These are phyloP conservation scores for Pseudomugil tenellus DNA, from an alignment of 2,797 vertebrate genomes.

Conservation along the genomic window DNA sequence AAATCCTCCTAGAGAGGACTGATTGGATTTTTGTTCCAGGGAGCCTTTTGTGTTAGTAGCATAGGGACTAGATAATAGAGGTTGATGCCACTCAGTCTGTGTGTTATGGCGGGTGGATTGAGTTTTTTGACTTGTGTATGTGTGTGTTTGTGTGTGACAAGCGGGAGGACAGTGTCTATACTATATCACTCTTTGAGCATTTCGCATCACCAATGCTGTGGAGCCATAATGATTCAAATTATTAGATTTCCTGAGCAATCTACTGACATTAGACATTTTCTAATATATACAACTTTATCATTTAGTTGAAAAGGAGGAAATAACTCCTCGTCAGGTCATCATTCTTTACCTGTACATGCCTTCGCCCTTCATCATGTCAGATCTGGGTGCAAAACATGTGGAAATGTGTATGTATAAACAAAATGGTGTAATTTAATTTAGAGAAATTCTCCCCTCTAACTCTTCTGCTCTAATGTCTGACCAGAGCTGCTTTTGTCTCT, in stretches of 20 bases:
- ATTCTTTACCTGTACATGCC: slow-evolving; percentile 8
- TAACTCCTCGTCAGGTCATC: slow-evolving; percentile 45
- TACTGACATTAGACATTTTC: slow-evolving; percentile 12
- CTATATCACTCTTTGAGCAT: slow-evolving; percentile 25
- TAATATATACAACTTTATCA: not conserved
- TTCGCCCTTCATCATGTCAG: slow-evolving; percentile 31
- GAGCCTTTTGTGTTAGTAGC: slow-evolving; percentile 84
- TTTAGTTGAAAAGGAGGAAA: slow-evolving; percentile 29
- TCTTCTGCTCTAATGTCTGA: slow-evolving; percentile 35
- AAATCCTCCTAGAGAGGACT: slow-evolving; percentile 83
- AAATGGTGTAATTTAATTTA: slow-evolving; percentile 37
- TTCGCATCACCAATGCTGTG: slow-evolving; percentile 19
- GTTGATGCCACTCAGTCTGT: slow-evolving; percentile 78
- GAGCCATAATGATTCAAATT: slow-evolving; percentile 20
- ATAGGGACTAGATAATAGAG: slow-evolving; percentile 83
- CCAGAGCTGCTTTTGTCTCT: too few relatives aligned
- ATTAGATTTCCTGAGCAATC: not conserved
- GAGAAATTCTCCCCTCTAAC: slow-evolving; percentile 46
- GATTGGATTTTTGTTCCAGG: slow-evolving; percentile 84
- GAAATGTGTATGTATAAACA: slow-evolving; percentile 39
- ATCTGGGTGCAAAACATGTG: slow-evolving; percentile 15
- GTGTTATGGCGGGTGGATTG: slow-evolving; percentile 76
- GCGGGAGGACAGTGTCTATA: slow-evolving; percentile 9
- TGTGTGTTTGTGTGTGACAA: slow-evolving; percentile 38
- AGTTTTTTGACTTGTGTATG: slow-evolving; percentile 60